Evolutionary conservation across 2,888 invertebrate genomes (phyloP), one percentile per base, ranked within the genome.

Genomic region (Epinotia ramella): DNA sequence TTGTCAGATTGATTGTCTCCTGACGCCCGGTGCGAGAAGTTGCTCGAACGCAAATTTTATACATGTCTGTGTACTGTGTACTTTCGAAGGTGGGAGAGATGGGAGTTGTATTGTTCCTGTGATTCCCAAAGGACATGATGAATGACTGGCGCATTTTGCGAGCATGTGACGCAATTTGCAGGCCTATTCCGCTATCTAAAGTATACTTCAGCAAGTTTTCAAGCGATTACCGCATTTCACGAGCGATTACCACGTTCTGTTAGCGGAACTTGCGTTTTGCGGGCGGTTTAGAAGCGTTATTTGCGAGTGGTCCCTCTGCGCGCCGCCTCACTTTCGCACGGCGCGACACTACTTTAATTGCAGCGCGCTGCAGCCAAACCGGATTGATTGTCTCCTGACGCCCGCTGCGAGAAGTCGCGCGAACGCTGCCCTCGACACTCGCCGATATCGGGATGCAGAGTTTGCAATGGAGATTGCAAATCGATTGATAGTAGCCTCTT

Each of bases 1-100:
- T 94, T 93, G 93, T 94, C 93, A 93, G 93, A 92, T 93, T 92
- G 92, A 93, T 93, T 93, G 93, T 93, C 91, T 91, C 90, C 84
- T 85, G 86, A 77, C 80, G 85, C 86, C 89, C 89, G 89, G 90
- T 90, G 90, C 87, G 88, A 88, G 85, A 86, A 86, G 85, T 86
- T 85, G 87, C 84, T 85, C 85, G 68, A 63, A 40, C 66, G 56
- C 73, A 28, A 28, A 28, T 28, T 28, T 28, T 28, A 1, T 28
- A 28, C 24, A 3, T 3, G 1, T 24, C 2, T 24, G 2, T 3
- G 24, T 28, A 28, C 24, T 28, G 24, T 3, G 24, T 3, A 28
- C 24, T 28, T 28, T 28, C 24, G 3, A 28, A 28, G 24, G 24
- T 28, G n/a, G n/a, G n/a, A n/a, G n/a, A 28, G 24, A 28, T 28